Conservation (phyloP, 2,888 invertebrate species). For the Eustalomyia histrio region DNA sequence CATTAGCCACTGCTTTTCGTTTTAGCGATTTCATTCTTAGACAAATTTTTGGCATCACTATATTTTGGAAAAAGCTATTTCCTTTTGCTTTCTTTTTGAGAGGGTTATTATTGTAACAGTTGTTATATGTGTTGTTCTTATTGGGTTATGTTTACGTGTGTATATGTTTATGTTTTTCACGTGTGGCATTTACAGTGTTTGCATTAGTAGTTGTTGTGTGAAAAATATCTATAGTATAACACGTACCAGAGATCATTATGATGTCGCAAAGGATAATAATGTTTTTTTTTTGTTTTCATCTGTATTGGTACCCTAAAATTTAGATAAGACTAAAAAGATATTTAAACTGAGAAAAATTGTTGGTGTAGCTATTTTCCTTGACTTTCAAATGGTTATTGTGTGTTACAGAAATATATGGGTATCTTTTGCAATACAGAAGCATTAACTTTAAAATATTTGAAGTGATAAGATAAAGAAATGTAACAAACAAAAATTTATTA, state of each 20-base stretch:
- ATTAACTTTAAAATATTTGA: conserved; percentile 32
- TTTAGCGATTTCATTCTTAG: conserved; percentile 10
- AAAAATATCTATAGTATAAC: conserved; percentile 51
- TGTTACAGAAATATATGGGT: background rate
- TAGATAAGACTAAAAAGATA: conserved; percentile 33
- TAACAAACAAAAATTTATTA: too few species aligned
- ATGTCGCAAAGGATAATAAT: conserved; percentile 65
- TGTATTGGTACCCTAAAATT: conserved; percentile 9
- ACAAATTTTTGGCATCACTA: background rate
- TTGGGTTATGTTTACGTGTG: conserved; percentile 59
- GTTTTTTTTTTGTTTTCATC: conserved; percentile 27
- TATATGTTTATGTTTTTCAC: conserved; percentile 55
- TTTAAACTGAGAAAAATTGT: conserved; percentile 43
- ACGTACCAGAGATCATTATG: conserved; percentile 60
- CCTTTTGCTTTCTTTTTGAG: conserved; percentile 72
- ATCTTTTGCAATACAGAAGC: conserved; percentile 16
- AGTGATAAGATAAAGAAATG: conserved; percentile 15
- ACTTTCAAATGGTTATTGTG: conserved; percentile 33
- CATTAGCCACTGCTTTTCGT: background rate
- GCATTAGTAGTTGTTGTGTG: conserved; percentile 32
- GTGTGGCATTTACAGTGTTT: conserved; percentile 13
- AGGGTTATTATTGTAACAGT: conserved; percentile 74
- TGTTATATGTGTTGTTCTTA: conserved; percentile 45
- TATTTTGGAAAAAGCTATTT: conserved; percentile 55
- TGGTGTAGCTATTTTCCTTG: conserved; percentile 20